Conservation (phyloP, 2,888 invertebrate species). For the Chloromyia formosa region DNA sequence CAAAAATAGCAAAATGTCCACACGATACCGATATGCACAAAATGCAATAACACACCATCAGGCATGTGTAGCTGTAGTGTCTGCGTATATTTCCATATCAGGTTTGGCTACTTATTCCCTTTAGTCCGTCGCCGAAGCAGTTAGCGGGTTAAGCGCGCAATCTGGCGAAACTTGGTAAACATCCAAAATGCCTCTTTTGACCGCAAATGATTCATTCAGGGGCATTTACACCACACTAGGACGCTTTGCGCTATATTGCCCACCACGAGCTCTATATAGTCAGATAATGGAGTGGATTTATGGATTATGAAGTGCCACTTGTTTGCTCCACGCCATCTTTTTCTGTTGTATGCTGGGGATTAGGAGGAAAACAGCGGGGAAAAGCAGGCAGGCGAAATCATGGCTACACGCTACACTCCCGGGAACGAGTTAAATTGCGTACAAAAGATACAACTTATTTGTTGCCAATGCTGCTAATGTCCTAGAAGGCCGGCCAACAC, state of each 20-base stretch:
- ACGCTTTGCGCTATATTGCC: constrained; percentile 8
- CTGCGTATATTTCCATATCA: not conserved
- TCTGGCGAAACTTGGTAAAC: constrained; percentile 46
- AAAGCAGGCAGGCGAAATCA: no score
- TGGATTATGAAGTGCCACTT: constrained; percentile 44
- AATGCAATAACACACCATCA: no score
- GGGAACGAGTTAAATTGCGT: not conserved
- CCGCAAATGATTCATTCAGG: constrained; percentile 44
- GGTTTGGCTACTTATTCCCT: constrained; percentile 7
- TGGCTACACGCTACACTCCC: no score
- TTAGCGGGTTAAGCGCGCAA: constrained; percentile 38
- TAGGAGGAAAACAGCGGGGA: no score
- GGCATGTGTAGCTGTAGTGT: no score
- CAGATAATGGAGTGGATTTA: constrained; percentile 44
- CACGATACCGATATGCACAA: constrained; percentile 18
- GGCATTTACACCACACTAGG: constrained; percentile 42
- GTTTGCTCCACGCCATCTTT: constrained; percentile 29
- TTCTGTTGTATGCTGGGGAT: not conserved
- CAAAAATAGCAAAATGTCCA: constrained; percentile 1
- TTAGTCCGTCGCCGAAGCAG: constrained; percentile 12
- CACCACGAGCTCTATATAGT: constrained; percentile 12
- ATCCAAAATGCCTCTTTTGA: constrained; percentile 45
- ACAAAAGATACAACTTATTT: constrained; percentile 40
- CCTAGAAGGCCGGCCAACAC: not conserved
- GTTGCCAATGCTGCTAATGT: constrained; percentile 33